A percentile compares a stretch with the other conserved stretches of the same genome.
phyloP scores from a whole-genome alignment of 2,888 invertebrate species.

The Drosophila pegasa region DNA sequence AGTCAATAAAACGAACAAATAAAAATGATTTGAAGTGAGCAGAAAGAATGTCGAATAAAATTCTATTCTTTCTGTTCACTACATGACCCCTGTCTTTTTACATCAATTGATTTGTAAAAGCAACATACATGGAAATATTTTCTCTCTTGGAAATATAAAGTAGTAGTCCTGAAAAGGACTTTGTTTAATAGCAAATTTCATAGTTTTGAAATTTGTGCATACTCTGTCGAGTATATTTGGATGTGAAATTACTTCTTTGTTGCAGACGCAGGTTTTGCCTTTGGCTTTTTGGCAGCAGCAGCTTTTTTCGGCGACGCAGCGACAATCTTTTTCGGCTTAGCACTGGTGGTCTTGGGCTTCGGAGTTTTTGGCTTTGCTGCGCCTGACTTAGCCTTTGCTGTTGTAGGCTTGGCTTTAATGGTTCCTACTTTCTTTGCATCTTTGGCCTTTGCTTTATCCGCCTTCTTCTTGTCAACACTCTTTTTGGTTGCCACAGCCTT shows the following conservation, averaged over 20 bases:
- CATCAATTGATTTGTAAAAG: too few species aligned
- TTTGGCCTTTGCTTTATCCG: conserved; percentile 46
- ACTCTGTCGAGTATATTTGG: neutral
- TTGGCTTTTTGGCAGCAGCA: conserved; percentile 44
- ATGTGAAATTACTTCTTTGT: conserved; percentile 39
- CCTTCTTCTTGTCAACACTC: conserved; percentile 46
- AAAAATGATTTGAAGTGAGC: too few species aligned
- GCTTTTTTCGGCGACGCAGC: conserved; percentile 41
- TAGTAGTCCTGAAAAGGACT: conserved; percentile 10
- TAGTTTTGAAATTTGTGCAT: conserved; percentile 3
- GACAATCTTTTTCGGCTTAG: conserved; percentile 40
- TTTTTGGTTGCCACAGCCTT: conserved; percentile 43
- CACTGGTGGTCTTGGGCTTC: conserved; percentile 36
- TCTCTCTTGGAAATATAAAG: neutral
- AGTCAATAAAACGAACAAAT: too few species aligned
- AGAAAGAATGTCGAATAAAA: too few species aligned
- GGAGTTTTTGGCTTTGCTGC: conserved; percentile 36
- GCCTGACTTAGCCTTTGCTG: conserved; percentile 34
- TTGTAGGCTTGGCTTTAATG: conserved; percentile 44
- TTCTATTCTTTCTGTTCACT: too few species aligned
- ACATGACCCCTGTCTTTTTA: too few species aligned
- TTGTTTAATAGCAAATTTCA: conserved; percentile 5
- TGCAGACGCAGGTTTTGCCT: conserved; percentile 39
- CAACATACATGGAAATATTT: neutral
- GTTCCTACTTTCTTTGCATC: conserved; percentile 48